Conservation (phyloP, 1,140 invertebrate genomes). For the Bombus waltoni region DNA sequence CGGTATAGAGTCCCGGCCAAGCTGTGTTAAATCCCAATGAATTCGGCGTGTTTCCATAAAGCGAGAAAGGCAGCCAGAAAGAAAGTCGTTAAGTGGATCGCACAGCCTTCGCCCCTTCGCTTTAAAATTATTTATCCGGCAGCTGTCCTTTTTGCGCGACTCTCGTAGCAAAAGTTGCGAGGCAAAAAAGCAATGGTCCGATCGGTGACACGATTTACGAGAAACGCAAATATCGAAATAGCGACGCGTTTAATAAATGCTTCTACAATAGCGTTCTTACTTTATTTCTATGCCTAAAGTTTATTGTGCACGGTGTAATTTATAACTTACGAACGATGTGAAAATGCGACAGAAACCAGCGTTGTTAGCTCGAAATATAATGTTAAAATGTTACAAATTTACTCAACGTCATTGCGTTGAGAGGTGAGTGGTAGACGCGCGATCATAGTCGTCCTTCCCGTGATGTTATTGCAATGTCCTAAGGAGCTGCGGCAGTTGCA, state of each 20-base stretch:
- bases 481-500: neutral
- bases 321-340: neutral
- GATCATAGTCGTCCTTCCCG: neutral
- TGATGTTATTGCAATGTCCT: neutral
- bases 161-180: neutral
- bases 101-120: constrained; percentile 6
- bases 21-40: constrained; percentile 60
- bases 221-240: neutral
- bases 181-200: neutral
- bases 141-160: neutral
- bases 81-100: constrained; percentile 13
- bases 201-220: neutral
- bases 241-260: neutral
- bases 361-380: neutral
- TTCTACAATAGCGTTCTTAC: neutral
- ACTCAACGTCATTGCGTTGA: neutral
- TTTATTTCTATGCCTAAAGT: neutral
- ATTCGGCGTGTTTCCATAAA: constrained; percentile 28
- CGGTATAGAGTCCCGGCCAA: neutral
- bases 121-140: neutral
- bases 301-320: neutral
- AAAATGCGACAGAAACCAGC: neutral
- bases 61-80: constrained; percentile 15
- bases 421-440: neutral
- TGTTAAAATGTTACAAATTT: neutral